Evolutionary conservation across 2,113 vertebrate species (phyloP).

Genomic region (Fukomys damarensis): DNA sequence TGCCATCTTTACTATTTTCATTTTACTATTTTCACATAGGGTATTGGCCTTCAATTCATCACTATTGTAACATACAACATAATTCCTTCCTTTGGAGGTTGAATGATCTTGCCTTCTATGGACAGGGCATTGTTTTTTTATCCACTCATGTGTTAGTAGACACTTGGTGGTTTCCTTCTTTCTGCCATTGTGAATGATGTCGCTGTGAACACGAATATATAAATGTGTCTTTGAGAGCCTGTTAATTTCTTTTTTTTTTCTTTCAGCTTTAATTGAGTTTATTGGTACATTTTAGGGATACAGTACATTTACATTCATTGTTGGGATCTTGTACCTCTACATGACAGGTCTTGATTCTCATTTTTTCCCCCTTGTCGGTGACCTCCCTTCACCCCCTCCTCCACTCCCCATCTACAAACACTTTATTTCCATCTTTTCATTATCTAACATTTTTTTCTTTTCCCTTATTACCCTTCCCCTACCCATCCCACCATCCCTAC

Average conservation of each 20-base stretch:
- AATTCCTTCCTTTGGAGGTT: not conserved
- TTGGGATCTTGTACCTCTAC: too few relatives aligned
- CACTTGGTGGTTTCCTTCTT: not conserved
- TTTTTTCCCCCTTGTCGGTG: too few relatives aligned
- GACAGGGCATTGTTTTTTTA: not conserved
- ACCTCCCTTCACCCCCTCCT: too few relatives aligned
- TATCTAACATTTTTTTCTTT: too few relatives aligned
- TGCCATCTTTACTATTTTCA: not conserved
- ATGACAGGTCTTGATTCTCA: too few relatives aligned
- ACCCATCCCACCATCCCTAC: too few relatives aligned
- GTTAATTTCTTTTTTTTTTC: conserved; percentile 6
- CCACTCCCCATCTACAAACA: too few relatives aligned
- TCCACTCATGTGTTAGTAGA: not conserved
- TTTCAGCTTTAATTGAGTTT: too few relatives aligned
- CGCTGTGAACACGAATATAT: not conserved
- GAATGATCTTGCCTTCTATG: not conserved
- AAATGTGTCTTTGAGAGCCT: not conserved
- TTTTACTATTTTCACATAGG: not conserved
- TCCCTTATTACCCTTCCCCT: too few relatives aligned
- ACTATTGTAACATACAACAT: not conserved
- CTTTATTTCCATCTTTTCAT: too few relatives aligned
- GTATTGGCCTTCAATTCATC: not conserved
- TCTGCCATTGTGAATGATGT: not conserved
- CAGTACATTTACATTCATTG: too few relatives aligned
- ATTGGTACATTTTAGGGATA: too few relatives aligned